Evolutionary conservation across 2,888 invertebrate species (phyloP).

Genomic region (Eupithecia dodoneata): DNA sequence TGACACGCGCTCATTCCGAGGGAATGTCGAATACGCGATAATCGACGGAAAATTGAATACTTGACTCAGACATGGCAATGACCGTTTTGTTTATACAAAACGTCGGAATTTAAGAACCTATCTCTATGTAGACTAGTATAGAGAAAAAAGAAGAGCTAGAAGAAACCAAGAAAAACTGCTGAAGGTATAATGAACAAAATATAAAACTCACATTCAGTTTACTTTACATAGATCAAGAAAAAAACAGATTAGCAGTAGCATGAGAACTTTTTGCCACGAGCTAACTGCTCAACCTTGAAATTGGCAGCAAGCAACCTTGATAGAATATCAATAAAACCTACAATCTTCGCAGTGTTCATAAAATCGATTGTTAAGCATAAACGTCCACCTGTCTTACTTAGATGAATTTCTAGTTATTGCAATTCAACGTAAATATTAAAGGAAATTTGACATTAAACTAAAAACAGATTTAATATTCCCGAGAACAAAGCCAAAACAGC

Average conservation of each 20-base stretch:
- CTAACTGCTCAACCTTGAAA: slow-evolving; percentile 29
- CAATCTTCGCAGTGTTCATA: not conserved
- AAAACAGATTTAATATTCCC: not conserved
- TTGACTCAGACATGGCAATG: not conserved
- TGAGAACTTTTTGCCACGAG: slow-evolving; percentile 17
- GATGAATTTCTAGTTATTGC: not conserved
- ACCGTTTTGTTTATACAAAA: not conserved
- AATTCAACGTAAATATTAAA: not conserved
- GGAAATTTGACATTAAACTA: not conserved
- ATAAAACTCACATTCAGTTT: slow-evolving; percentile 5
- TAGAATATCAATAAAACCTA: slow-evolving; percentile 12
- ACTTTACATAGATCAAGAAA: slow-evolving; percentile 10
- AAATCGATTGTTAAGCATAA: not conserved
- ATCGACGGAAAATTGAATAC: not conserved
- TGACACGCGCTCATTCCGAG: slow-evolving; percentile 34
- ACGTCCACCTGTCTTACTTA: not conserved
- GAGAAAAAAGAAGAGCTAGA: not conserved
- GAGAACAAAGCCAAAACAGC: not conserved
- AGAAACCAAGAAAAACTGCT: not conserved
- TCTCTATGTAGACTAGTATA: not conserved
- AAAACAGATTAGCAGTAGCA: slow-evolving; percentile 16
- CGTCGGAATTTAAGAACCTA: not conserved
- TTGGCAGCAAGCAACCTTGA: slow-evolving; percentile 12
- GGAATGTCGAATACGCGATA: slow-evolving; percentile 20
- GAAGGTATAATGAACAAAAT: not conserved